Evolutionary conservation across 2,113 vertebrate genomes (phyloP).

Genomic region (Arizona elegans): DNA sequence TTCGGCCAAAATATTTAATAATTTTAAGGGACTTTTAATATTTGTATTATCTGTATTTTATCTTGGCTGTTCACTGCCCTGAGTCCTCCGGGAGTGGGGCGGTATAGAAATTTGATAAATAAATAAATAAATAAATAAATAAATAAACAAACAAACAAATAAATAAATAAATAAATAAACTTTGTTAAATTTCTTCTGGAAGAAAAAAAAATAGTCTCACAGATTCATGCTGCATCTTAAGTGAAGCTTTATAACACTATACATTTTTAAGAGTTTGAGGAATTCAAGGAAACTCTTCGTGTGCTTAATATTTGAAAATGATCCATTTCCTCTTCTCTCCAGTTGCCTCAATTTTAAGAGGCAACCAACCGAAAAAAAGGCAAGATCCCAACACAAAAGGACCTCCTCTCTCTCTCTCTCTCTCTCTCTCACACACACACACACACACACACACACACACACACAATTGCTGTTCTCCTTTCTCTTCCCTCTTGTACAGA

Average conservation of each 20-base stretch:
- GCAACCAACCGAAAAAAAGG: background rate
- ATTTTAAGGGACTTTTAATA: no score
- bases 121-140: no score
- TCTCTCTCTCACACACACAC: no score
- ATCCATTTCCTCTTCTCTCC: background rate
- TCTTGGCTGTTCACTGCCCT: no score
- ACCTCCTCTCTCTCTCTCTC: background rate
- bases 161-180: no score
- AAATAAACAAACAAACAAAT: no score
- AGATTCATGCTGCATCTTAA: background rate
- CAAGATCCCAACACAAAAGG: background rate
- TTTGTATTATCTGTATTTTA: no score
- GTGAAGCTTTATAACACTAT: background rate
- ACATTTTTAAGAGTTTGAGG: background rate
- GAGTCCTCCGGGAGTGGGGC: no score
- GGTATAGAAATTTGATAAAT: no score
- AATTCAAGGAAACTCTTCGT: background rate
- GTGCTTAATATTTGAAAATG: background rate
- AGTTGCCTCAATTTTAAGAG: background rate
- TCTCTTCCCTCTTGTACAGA: slow-evolving; percentile 71
- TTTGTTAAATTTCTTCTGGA: background rate
- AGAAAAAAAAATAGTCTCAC: background rate
- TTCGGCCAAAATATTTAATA: no score
- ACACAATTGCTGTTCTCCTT: slow-evolving; percentile 50
- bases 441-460: no score